Percentiles rank a stretch among this genome's conserved stretches.
phyloP scores from a whole-genome alignment of 2,888 invertebrate species.

The Dryococelus australis region DNA sequence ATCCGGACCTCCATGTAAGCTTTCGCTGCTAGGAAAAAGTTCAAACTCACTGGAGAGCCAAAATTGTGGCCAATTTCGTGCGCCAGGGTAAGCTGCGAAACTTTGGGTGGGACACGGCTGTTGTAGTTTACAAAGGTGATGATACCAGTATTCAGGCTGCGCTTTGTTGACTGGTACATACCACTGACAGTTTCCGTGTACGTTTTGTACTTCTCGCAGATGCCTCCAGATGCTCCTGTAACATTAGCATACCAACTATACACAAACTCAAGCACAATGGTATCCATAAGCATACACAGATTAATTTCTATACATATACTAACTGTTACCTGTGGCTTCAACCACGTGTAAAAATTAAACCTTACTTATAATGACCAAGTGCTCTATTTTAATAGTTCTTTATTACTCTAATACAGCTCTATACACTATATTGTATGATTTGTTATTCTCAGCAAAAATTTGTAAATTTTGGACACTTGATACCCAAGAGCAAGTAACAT shows the following conservation, averaged over 20 bases:
- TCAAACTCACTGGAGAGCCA: constrained; percentile 86
- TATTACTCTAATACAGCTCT: too few relatives aligned
- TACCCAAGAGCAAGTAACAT: too few relatives aligned
- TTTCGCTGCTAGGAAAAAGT: too few relatives aligned
- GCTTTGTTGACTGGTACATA: constrained; percentile 91
- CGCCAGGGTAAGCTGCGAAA: constrained; percentile 95
- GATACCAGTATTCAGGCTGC: constrained; percentile 97
- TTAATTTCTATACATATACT: background rate
- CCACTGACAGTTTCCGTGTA: constrained; percentile 96
- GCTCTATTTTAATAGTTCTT: too few relatives aligned
- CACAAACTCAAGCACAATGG: background rate
- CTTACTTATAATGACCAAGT: too few relatives aligned
- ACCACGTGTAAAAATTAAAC: too few relatives aligned
- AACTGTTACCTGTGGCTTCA: too few relatives aligned
- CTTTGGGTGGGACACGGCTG: constrained; percentile 94
- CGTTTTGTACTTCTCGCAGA: constrained; percentile 97
- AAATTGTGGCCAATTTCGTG: constrained; percentile 99
- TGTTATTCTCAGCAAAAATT: too few relatives aligned
- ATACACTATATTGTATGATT: too few relatives aligned
- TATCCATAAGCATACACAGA: background rate
- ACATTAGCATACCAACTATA: constrained; percentile 29
- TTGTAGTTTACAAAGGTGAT: constrained; percentile 99
- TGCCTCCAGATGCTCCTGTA: constrained; percentile 94
- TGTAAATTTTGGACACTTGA: too few relatives aligned
- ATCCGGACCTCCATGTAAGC: too few relatives aligned